These are phyloP conservation scores for Poecilus cupreus DNA, from an alignment of 2,888 invertebrate species.

Conservation along the genomic window DNA sequence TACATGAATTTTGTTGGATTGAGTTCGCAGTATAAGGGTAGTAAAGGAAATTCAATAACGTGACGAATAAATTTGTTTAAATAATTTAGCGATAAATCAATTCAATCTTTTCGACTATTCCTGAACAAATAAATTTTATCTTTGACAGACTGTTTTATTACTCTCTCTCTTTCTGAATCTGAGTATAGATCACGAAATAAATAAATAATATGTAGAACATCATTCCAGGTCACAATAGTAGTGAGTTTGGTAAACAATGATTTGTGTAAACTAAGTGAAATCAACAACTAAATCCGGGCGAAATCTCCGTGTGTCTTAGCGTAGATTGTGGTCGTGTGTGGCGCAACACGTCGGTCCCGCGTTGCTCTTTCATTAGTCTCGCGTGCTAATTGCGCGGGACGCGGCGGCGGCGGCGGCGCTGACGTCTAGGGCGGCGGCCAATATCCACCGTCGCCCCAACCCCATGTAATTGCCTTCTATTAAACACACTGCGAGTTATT, in stretches of 20 bases:
- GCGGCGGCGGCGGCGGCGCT: background rate
- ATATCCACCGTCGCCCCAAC: conserved; percentile 30
- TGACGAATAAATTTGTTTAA: too few relatives aligned
- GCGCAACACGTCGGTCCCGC: conserved; percentile 65
- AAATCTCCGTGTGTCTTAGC: conserved; percentile 9
- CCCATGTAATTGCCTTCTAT: conserved; percentile 58
- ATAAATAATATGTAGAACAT: too few relatives aligned
- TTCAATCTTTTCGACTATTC: too few relatives aligned
- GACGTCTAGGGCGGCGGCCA: conserved; percentile 14
- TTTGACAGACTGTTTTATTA: too few relatives aligned
- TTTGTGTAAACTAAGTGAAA: background rate
- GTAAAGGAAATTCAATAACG: too few relatives aligned
- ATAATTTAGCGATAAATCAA: too few relatives aligned
- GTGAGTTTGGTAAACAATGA: background rate
- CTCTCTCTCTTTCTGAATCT: too few relatives aligned
- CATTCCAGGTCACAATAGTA: too few relatives aligned
- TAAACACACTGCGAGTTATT: conserved; percentile 62
- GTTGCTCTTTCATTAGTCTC: conserved; percentile 66
- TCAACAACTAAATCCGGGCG: conserved; percentile 32
- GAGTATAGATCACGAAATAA: too few relatives aligned
- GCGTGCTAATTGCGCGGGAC: conserved; percentile 64
- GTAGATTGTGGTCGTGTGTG: conserved; percentile 33
- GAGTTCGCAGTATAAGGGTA: too few relatives aligned
- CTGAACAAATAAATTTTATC: too few relatives aligned
- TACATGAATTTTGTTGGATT: too few relatives aligned